These are phyloP conservation scores for Accipiter virgatus DNA, from an alignment of 2,113 vertebrate genomes.

Conservation along the genomic window DNA sequence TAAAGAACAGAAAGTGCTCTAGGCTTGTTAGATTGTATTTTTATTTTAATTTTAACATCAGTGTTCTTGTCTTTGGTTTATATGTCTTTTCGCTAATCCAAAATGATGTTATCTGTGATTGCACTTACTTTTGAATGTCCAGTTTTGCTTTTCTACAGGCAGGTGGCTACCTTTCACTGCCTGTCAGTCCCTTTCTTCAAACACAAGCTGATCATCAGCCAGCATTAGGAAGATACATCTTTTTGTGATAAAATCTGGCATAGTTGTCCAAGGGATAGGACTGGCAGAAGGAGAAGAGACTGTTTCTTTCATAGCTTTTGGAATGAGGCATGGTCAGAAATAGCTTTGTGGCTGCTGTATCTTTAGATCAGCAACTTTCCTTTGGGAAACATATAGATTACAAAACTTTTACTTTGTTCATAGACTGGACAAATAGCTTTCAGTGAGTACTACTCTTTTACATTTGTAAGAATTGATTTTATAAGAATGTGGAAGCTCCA, in stretches of 20 bases:
- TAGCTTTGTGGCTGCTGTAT: background rate
- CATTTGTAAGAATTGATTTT: background rate
- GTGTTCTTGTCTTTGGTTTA: background rate
- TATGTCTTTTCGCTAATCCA: background rate
- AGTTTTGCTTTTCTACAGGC: background rate
- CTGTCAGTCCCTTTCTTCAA: background rate
- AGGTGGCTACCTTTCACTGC: slow-evolving; percentile 17
- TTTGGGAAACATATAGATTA: background rate
- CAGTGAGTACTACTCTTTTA: background rate
- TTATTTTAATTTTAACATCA: background rate
- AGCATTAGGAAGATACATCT: background rate
- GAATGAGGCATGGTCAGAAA: background rate
- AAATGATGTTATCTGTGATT: background rate
- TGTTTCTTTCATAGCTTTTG: background rate
- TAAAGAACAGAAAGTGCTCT: background rate
- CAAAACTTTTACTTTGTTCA: background rate
- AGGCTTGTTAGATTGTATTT: background rate
- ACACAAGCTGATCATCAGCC: background rate
- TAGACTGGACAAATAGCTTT: background rate
- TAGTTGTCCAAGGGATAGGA: background rate
- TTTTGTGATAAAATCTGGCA: background rate
- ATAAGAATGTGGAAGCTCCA: background rate
- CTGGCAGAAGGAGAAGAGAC: background rate
- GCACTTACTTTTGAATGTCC: background rate
- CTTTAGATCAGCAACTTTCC: background rate